Evolutionary conservation across 2,113 vertebrate genomes (phyloP).

Genomic region (Mastomys natalensis): DNA sequence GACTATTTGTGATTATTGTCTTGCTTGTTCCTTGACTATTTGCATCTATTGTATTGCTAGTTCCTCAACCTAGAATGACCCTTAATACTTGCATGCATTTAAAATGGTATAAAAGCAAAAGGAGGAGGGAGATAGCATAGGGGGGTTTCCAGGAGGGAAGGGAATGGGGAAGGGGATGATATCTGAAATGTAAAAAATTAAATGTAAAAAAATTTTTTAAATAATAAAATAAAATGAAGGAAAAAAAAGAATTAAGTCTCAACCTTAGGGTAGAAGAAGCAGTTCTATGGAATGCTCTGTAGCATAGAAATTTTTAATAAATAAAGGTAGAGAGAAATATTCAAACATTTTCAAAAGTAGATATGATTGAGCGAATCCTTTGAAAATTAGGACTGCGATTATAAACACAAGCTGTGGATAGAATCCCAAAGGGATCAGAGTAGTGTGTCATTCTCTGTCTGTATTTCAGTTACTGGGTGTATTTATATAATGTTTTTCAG

Average conservation of each 20-base stretch:
- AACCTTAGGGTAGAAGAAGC: not conserved
- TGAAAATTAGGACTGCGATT: not conserved
- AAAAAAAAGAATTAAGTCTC: not conserved
- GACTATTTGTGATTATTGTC: too few relatives aligned
- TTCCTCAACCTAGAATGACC: too few relatives aligned
- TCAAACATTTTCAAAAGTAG: conserved; percentile 18
- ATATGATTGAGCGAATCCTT: not conserved
- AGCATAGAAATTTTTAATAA: not conserved
- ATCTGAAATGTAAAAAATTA: too few relatives aligned
- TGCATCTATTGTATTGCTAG: too few relatives aligned
- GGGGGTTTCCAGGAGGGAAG: too few relatives aligned
- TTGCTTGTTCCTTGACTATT: too few relatives aligned
- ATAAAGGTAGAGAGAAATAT: not conserved
- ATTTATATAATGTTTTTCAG: not conserved
- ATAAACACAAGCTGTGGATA: not conserved
- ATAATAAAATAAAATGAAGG: too few relatives aligned
- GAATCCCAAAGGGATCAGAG: not conserved
- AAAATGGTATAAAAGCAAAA: too few relatives aligned
- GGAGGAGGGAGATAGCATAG: too few relatives aligned
- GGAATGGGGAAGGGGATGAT: too few relatives aligned
- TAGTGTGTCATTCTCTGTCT: not conserved
- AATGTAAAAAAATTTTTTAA: too few relatives aligned
- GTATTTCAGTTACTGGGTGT: not conserved
- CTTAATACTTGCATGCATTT: too few relatives aligned
- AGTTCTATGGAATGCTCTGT: not conserved